Base-by-base conservation (phyloP, 2,113 vertebrate species). In the Rynchops niger region DNA sequence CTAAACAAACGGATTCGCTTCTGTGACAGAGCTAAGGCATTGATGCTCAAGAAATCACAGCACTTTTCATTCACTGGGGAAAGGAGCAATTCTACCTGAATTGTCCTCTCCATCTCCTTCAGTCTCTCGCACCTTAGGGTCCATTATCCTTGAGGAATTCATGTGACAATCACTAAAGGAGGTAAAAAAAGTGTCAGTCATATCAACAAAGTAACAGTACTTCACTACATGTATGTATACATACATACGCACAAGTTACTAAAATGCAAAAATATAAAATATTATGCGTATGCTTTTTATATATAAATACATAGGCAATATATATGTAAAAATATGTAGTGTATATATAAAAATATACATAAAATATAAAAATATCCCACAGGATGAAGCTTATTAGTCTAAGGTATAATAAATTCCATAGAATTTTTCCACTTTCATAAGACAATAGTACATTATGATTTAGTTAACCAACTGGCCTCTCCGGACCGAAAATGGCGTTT, bases 51-150 rank as follows among this genome's bases (percentile, higher is more conserved):
- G 53, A 70, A 77, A 40, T 56, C 52, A 77, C 38, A 85, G 38
- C 43, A 59, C 38, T 74, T 88, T 38, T 79, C 56, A 76, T 72
- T 73, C 49, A 49, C 29, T 30, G 30, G 53, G 21, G 9, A 61
- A 70, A 42, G 34, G 0, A 36, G 43, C 30, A 70, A 59, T 49
- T 92, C 97, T 98, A 99, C 99, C 99, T 98, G 99, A 90, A 89
- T 74, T 82, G 66, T 99, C 99, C 18, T 99, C 99, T 50, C 97
- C 97, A 84, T 97, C 98, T 91, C 97, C 98, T 84, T 99, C 98
- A 26, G 94, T 72, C 42, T 99, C 99, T 92, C 98, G 98, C 81
- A 98, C 93, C 86, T 98, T 99, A 55, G 95, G 85, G 86, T 99
- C 99, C 98, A 99, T 99, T 71, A 82, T 92, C 88, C 90, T 98